Conservation (phyloP, 2,888 invertebrate species). For the Galerucella calmariensis region DNA sequence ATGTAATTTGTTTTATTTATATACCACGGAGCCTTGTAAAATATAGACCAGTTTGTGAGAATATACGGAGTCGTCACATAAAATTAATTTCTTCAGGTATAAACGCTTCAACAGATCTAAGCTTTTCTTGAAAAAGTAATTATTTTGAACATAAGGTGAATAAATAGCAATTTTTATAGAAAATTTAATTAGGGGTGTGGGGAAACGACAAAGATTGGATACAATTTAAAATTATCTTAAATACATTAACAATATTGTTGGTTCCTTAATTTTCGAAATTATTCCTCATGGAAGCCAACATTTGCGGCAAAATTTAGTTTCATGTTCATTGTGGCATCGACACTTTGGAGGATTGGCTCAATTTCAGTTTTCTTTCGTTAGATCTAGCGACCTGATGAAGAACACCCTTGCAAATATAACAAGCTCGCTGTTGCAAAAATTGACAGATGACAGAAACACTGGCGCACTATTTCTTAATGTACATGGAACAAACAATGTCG, state of each 20-base stretch:
- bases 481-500: too few relatives aligned
- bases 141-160: not conserved
- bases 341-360: too few relatives aligned
- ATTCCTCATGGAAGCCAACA: too few relatives aligned
- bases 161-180: not conserved
- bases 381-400: too few relatives aligned
- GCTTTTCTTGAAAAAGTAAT: not conserved
- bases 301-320: too few relatives aligned
- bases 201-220: not conserved
- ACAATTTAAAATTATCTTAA: not conserved
- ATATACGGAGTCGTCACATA: not conserved
- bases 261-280: not conserved
- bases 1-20: constrained; percentile 60
- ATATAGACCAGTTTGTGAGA: constrained; percentile 16
- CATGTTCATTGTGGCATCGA: too few relatives aligned
- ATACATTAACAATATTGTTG: not conserved
- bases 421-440: too few relatives aligned
- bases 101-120: not conserved
- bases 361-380: too few relatives aligned
- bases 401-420: too few relatives aligned
- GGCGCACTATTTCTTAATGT: too few relatives aligned
- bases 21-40: constrained; percentile 61
- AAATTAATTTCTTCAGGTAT: not conserved
- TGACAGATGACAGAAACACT: too few relatives aligned
- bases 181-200: not conserved